These are phyloP conservation scores for Micromesistius poutassou DNA, from an alignment of 2,797 vertebrate genomes.

Conservation along the genomic window DNA sequence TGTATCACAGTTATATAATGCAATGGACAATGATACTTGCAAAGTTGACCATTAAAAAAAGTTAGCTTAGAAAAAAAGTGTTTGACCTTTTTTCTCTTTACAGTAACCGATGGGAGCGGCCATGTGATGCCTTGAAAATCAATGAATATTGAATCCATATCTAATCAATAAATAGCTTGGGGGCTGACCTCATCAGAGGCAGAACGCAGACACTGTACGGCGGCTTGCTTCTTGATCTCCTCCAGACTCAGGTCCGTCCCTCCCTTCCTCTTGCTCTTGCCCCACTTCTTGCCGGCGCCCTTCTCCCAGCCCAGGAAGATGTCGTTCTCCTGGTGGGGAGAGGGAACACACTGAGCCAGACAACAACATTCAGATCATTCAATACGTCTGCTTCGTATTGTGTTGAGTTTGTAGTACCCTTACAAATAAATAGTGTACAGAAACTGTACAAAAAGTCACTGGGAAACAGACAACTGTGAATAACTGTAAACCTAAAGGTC, in stretches of 20 bases:
- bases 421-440: not conserved
- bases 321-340: constrained; percentile 88
- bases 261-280: constrained; percentile 96
- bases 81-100: not conserved
- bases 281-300: constrained; percentile 97
- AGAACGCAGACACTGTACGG: constrained; percentile 98
- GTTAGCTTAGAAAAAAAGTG: not conserved
- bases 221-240: constrained; percentile 99
- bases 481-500: not conserved
- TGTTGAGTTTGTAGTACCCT: not conserved
- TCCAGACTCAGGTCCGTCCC: constrained; percentile 94
- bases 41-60: not conserved
- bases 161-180: not conserved
- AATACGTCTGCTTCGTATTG: not conserved
- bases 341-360: constrained; percentile 13
- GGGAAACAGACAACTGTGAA: not conserved
- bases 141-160: not conserved
- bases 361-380: not conserved
- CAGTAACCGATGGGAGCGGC: not conserved
- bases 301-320: constrained; percentile 99
- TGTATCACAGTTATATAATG: not conserved
- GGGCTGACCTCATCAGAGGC: constrained; percentile 97
- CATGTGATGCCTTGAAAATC: not conserved
- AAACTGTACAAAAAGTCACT: not conserved
- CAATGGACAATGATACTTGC: not conserved